These are phyloP conservation scores for Brienomyrus brachyistius DNA, from an alignment of 2,113 vertebrate species.

Conservation along the genomic window DNA sequence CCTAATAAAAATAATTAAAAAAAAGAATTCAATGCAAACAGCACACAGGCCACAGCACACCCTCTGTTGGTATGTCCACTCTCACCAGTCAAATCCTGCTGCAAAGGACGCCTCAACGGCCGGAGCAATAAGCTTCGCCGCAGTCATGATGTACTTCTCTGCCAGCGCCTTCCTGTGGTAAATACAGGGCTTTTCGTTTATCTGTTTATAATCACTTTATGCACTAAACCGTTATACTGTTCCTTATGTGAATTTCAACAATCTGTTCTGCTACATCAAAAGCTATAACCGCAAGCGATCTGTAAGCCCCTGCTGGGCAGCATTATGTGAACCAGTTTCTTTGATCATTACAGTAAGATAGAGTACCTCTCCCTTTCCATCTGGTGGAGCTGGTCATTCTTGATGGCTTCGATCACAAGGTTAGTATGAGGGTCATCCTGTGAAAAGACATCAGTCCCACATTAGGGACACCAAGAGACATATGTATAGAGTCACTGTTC, in stretches of 20 bases:
- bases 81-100: conserved; percentile 91
- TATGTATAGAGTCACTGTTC: background rate
- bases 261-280: background rate
- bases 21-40: background rate
- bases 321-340: background rate
- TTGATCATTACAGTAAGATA: background rate
- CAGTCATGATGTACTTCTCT: conserved; percentile 94
- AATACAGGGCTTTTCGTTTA: background rate
- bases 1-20: conserved; percentile 71
- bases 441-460: conserved; percentile 14
- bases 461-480: background rate
- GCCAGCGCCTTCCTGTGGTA: conserved; percentile 73
- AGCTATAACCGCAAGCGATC: background rate
- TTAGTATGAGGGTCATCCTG: conserved; percentile 82
- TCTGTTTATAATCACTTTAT: background rate
- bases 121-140: conserved; percentile 91
- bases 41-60: background rate
- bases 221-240: background rate
- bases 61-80: background rate
- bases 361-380: conserved; percentile 83
- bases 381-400: conserved; percentile 87
- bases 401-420: conserved; percentile 86
- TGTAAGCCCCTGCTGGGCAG: background rate
- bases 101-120: conserved; percentile 86
- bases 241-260: background rate